Evolutionary conservation across 2,888 invertebrate species (phyloP).

Genomic region (Drosophila sordidula): DNA sequence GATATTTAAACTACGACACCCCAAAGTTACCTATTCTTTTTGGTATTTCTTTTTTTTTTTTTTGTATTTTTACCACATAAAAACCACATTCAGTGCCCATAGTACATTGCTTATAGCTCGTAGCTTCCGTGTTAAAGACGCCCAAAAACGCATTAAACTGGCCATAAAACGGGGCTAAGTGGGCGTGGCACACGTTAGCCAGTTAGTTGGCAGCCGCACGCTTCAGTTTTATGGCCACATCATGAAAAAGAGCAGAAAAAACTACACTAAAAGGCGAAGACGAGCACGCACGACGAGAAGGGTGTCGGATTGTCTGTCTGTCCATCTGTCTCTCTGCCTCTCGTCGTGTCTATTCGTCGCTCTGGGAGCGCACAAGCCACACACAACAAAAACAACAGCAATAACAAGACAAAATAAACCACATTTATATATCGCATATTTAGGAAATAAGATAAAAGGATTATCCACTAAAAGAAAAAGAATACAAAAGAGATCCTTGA

Average conservation of each 20-base stretch:
- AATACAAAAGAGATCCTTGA: slow-evolving; percentile 2
- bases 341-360: too few relatives aligned
- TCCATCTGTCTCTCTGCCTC: background rate
- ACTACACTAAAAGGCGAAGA: background rate
- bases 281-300: slow-evolving; percentile 1
- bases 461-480: background rate
- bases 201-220: slow-evolving; percentile 25
- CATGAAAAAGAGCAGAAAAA: slow-evolving; percentile 4
- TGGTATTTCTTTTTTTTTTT: background rate
- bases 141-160: slow-evolving; percentile 30
- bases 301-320: background rate
- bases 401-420: background rate
- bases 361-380: background rate
- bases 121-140: slow-evolving; percentile 35
- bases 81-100: background rate
- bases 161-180: slow-evolving; percentile 36
- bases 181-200: slow-evolving; percentile 38
- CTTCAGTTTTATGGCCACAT: slow-evolving; percentile 36
- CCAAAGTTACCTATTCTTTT: too few relatives aligned
- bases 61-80: background rate
- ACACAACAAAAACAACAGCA: background rate
- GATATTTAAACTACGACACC: too few relatives aligned
- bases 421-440: background rate
- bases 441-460: slow-evolving; percentile 6
- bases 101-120: background rate